A percentile compares a stretch with the other conserved stretches of the same genome.
phyloP scores from a whole-genome alignment of 2,797 vertebrate genomes.

The Phyllotis vaccarum region DNA sequence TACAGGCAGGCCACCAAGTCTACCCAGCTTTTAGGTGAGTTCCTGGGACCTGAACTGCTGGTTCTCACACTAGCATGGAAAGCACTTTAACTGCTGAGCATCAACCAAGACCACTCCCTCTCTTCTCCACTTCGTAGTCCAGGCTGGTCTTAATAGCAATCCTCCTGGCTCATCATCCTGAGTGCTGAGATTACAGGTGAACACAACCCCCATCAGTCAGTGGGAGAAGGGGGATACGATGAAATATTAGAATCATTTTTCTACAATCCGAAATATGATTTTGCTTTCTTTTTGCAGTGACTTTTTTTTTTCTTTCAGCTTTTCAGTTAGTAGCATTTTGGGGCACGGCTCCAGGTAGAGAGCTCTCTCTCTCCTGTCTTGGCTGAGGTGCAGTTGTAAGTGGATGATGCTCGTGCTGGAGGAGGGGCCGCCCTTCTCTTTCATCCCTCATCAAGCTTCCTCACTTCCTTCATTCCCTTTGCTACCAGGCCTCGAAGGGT shows the following conservation, averaged over 20 bases:
- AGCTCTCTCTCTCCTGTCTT: background rate
- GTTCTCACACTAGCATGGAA: background rate
- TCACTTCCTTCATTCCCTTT: background rate
- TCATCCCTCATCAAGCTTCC: too few species aligned
- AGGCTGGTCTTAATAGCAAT: background rate
- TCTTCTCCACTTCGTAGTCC: background rate
- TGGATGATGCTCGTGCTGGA: background rate
- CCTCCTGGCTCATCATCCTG: background rate
- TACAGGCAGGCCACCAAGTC: background rate
- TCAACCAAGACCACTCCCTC: too few species aligned
- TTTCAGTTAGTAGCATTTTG: background rate
- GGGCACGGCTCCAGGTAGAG: background rate
- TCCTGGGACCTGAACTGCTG: background rate
- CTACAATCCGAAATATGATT: background rate
- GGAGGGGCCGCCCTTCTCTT: background rate
- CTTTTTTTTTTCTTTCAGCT: background rate
- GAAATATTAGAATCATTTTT: constrained; percentile 11
- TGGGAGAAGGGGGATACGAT: background rate
- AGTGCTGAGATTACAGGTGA: background rate
- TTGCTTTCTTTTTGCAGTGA: background rate
- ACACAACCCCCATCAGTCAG: background rate
- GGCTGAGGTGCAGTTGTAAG: background rate
- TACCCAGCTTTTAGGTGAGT: background rate
- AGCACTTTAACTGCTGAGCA: background rate
- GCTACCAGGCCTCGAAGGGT: background rate